Conservation (phyloP, 2,888 invertebrate genomes). For the Uropetala carovei region DNA sequence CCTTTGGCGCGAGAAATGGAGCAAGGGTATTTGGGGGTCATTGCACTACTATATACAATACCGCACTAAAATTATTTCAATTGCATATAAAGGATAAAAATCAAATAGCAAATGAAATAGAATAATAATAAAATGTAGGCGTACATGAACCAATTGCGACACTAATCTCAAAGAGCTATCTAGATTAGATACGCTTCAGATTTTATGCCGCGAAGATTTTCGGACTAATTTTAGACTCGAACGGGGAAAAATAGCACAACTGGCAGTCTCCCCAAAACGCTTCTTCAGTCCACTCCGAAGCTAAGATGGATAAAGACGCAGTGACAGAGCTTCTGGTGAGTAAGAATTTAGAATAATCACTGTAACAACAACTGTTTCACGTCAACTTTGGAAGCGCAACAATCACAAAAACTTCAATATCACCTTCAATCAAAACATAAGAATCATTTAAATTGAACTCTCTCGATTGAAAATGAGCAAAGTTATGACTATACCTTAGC, state of each 20-base stretch:
- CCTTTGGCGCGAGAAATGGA: not conserved
- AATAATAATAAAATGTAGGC: not conserved
- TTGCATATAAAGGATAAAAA: not conserved
- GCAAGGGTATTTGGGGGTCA: not conserved
- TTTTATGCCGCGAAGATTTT: slow-evolving; percentile 4
- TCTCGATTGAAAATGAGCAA: not conserved
- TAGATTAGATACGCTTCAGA: slow-evolving; percentile 35
- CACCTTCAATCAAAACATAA: too few species aligned
- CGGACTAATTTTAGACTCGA: slow-evolving; percentile 49
- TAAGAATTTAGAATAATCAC: not conserved
- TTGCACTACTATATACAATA: not conserved
- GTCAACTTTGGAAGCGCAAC: too few species aligned
- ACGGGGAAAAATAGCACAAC: slow-evolving; percentile 55
- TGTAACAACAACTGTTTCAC: not conserved
- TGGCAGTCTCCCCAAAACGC: slow-evolving; percentile 59
- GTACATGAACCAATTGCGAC: not conserved
- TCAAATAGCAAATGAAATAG: too few species aligned
- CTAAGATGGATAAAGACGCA: slow-evolving; percentile 58
- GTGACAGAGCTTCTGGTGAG: slow-evolving; percentile 42
- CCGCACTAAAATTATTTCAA: not conserved
- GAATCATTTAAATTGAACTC: too few species aligned
- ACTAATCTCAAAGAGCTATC: slow-evolving; percentile 1
- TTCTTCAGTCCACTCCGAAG: slow-evolving; percentile 41
- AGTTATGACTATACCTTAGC: not conserved
- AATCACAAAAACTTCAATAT: too few species aligned